These are phyloP conservation scores for Perdix hodgsoniae DNA, from an alignment of 2,797 vertebrate species.

Conservation along the genomic window DNA sequence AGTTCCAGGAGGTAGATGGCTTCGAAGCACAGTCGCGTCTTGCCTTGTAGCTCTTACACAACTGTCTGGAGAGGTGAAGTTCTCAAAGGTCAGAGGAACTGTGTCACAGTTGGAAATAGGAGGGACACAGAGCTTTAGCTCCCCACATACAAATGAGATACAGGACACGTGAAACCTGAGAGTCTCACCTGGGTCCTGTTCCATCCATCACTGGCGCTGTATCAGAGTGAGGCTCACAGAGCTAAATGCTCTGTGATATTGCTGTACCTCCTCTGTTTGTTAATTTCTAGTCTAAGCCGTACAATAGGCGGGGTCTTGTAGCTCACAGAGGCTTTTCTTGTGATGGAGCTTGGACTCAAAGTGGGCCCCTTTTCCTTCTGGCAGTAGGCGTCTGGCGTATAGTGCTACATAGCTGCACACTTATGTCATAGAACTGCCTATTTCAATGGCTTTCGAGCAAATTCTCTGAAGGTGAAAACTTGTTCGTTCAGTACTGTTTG, in stretches of 20 bases:
- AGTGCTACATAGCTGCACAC: constrained; percentile 41
- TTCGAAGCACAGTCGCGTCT: accelerated
- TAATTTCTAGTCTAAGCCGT: not conserved
- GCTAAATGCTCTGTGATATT: not conserved
- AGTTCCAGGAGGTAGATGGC: accelerated
- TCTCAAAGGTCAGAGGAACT: not conserved
- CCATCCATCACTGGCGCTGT: not conserved
- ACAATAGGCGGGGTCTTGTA: not conserved
- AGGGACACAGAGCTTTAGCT: not conserved
- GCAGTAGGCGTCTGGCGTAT: constrained; percentile 26
- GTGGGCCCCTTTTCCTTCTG: constrained; percentile 49
- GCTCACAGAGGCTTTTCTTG: not conserved
- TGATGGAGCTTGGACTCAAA: constrained; percentile 32
- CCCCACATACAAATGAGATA: not conserved
- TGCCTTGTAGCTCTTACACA: not conserved
- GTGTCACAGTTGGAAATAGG: not conserved
- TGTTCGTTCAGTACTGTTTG: not conserved
- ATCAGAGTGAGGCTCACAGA: accelerated
- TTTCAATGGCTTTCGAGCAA: constrained; percentile 27
- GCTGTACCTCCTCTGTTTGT: not conserved
- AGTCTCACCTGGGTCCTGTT: not conserved
- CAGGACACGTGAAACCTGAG: not conserved
- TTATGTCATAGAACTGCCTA: constrained; percentile 43
- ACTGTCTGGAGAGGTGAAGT: accelerated
- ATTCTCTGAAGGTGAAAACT: not conserved